Evolutionary conservation across 1,140 invertebrate genomes (phyloP).

Genomic region (Pentalonia nigronervosa): DNA sequence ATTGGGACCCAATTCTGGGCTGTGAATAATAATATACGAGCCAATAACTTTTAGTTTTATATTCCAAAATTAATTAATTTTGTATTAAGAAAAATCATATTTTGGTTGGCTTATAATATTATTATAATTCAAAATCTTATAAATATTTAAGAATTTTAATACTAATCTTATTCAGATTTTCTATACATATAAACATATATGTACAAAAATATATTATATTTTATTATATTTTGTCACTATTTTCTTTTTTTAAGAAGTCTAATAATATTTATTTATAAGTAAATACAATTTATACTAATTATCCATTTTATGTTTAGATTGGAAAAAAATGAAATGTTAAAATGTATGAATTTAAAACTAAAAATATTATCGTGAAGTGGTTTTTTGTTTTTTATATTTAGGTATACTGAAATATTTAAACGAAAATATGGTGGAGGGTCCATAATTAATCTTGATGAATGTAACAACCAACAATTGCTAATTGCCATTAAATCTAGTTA

Average conservation of each 20-base stretch:
- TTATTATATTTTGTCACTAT: neutral
- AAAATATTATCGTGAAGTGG: too few relatives aligned
- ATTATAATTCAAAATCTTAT: too few relatives aligned
- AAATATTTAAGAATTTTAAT: too few relatives aligned
- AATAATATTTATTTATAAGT: neutral
- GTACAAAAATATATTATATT: too few relatives aligned
- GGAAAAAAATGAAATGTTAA: neutral
- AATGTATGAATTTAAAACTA: too few relatives aligned
- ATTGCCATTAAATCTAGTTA: neutral
- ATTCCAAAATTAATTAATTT: neutral
- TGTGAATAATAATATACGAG: too few relatives aligned
- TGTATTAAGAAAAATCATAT: neutral
- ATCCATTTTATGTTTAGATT: neutral
- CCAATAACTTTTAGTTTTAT: too few relatives aligned
- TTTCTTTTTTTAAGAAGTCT: neutral
- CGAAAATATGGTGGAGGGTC: neutral
- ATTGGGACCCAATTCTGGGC: too few relatives aligned
- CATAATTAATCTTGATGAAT: neutral
- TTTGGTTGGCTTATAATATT: too few relatives aligned
- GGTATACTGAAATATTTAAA: neutral
- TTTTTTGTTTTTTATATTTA: neutral
- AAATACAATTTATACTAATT: neutral
- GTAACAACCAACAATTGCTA: neutral
- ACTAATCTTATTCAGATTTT: neutral
- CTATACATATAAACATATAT: neutral